Conservation (phyloP, 2,888 invertebrate species). For the Hirudinaria manillensis region DNA sequence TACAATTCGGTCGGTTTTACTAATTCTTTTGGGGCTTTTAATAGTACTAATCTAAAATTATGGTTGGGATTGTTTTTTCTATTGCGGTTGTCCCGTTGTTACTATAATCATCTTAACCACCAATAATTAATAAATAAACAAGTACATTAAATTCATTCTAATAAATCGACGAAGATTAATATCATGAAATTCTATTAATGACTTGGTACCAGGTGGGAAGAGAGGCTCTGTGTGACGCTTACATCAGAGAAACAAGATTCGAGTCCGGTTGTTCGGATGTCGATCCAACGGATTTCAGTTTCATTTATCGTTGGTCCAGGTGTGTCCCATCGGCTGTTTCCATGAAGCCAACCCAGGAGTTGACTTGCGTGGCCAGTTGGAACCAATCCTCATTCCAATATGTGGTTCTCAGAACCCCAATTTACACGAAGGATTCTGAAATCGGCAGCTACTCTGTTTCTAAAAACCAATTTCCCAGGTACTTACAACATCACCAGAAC, state of each 20-base stretch:
- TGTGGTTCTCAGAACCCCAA: neutral
- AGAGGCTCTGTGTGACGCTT: slow-evolving; percentile 8
- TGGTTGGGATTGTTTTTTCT: no score
- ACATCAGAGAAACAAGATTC: neutral
- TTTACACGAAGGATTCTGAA: neutral
- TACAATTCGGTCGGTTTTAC: neutral
- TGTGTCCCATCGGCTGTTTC: neutral
- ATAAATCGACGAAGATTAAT: no score
- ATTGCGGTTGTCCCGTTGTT: no score
- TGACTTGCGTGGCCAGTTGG: slow-evolving; percentile 3
- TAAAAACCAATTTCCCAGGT: neutral
- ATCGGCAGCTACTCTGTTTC: neutral
- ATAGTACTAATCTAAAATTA: no score
- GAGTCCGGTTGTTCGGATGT: neutral
- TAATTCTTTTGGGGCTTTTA: neutral
- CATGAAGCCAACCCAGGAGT: neutral
- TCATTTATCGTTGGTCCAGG: slow-evolving; percentile 3
- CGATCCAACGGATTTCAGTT: neutral
- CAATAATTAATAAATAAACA: no score
- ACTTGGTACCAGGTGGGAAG: neutral
- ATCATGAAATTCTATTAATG: no score
- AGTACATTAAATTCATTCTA: no score
- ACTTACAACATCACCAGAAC: no score
- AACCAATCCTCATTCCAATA: neutral
- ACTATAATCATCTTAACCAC: no score